A percentile compares a stretch with the other conserved stretches of the same genome.
Conservation (phyloP, 2,113 vertebrate species). For the Daubentonia madagascariensis region DNA sequence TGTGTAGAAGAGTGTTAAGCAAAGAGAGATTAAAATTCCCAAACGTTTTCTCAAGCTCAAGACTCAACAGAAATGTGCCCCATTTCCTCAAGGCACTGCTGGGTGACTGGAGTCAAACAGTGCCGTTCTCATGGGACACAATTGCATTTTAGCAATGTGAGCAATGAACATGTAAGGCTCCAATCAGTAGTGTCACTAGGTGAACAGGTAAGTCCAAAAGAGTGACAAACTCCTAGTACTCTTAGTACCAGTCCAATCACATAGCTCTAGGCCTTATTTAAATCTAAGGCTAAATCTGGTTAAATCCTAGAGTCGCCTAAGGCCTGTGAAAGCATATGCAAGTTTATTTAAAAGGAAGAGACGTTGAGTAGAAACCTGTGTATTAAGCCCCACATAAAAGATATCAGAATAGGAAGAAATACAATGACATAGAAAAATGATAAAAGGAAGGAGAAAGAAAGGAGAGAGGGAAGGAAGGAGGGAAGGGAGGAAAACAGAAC, state of each 20-base stretch:
- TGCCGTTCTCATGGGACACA: no score
- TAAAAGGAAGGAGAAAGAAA: not conserved
- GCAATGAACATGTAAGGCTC: not conserved
- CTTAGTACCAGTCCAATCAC: not conserved
- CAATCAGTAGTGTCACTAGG: no score
- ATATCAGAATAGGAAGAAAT: not conserved
- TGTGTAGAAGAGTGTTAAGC: not conserved
- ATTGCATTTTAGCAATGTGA: not conserved
- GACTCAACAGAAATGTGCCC: not conserved
- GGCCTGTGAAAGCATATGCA: not conserved
- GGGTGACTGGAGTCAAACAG: not conserved
- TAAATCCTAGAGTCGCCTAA: not conserved
- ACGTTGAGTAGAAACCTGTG: not conserved
- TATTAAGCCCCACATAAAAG: not conserved
- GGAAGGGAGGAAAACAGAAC: no score
- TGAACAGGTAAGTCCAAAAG: not conserved
- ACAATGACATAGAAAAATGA: not conserved
- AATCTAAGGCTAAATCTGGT: not conserved
- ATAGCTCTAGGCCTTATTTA: not conserved
- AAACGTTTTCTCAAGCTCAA: not conserved
- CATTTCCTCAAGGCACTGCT: no score
- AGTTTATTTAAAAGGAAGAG: not conserved
- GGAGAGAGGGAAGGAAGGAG: not conserved
- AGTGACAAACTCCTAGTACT: not conserved
- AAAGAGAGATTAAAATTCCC: not conserved